A percentile compares a stretch with the other conserved stretches of the same genome.
phyloP scores from a whole-genome alignment of 2,797 vertebrate species.

The Alauda arvensis region DNA sequence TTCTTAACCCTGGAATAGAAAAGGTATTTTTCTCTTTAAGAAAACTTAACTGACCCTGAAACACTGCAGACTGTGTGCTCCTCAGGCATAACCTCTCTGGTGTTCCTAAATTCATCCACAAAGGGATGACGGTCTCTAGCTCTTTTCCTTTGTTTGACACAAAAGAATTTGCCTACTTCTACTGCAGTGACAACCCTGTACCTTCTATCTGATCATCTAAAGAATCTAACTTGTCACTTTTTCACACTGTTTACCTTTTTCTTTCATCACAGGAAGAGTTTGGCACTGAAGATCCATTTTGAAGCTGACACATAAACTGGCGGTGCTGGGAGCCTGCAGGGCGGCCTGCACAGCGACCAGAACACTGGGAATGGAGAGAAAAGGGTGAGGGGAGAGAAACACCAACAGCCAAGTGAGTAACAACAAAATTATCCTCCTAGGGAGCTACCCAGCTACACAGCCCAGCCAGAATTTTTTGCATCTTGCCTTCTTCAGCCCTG shows the following conservation, averaged over 20 bases:
- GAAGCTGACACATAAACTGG: conserved; percentile 71
- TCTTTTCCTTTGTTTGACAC: not conserved
- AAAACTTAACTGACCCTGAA: not conserved
- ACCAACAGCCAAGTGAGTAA: not conserved
- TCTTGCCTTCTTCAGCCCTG: not conserved
- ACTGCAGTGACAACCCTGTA: not conserved
- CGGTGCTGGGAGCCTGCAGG: conserved; percentile 70
- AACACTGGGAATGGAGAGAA: conserved; percentile 72
- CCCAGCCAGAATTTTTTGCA: not conserved
- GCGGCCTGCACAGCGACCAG: conserved; percentile 74
- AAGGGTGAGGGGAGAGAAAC: not conserved
- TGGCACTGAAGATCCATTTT: conserved; percentile 70
- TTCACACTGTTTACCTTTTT: conserved; percentile 75
- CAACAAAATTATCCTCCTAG: not conserved
- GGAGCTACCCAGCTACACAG: not conserved
- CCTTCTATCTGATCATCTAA: not conserved
- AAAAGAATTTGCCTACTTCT: not conserved
- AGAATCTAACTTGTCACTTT: not conserved
- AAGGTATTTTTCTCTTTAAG: not conserved
- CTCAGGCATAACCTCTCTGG: not conserved
- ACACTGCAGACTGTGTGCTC: not conserved
- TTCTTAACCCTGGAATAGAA: not conserved
- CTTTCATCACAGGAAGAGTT: conserved; percentile 70
- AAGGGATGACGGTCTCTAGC: not conserved
- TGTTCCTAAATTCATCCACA: not conserved